phyloP scores from a whole-genome alignment of 2,888 invertebrate genomes.

The Catocala sponsa region DNA sequence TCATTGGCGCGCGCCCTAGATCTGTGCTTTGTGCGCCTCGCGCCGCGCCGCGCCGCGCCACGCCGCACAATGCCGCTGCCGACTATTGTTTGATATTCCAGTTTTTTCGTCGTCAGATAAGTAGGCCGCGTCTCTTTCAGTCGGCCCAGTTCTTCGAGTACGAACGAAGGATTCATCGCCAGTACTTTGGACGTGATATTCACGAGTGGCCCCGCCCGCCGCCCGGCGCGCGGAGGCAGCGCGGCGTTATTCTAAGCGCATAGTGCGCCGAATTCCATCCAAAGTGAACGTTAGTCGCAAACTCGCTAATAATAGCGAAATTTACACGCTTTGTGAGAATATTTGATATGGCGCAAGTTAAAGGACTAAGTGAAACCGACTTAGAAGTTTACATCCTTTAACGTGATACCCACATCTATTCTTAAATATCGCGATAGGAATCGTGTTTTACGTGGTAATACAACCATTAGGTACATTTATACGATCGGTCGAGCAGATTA shows the following conservation, averaged over 20 bases:
- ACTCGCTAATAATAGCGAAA: constrained; percentile 55
- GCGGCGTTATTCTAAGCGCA: constrained; percentile 13
- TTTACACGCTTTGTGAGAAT: constrained; percentile 48
- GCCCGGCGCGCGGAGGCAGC: not conserved
- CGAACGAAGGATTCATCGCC: constrained; percentile 25
- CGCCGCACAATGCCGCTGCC: constrained; percentile 44
- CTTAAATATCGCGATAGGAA: no score
- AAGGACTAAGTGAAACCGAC: not conserved
- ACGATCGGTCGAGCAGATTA: no score
- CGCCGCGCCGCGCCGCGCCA: constrained; percentile 1
- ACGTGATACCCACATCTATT: no score
- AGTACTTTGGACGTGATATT: constrained; percentile 28
- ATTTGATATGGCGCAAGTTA: constrained; percentile 23
- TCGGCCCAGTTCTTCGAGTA: constrained; percentile 37
- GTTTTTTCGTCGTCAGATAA: constrained; percentile 49
- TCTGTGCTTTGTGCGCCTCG: constrained; percentile 24
- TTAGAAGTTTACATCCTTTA: no score
- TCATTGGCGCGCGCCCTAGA: constrained; percentile 42
- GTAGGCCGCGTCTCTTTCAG: constrained; percentile 57
- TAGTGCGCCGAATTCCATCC: constrained; percentile 36
- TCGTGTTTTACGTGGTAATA: no score
- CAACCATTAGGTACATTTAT: no score
- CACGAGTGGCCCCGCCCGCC: not conserved
- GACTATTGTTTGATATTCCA: constrained; percentile 56
- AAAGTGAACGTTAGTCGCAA: constrained; percentile 43